Evolutionary conservation across 2,113 vertebrate genomes (phyloP), one percentile per base, ranked within the genome.

Genomic region (Cinclus mexicanus): DNA sequence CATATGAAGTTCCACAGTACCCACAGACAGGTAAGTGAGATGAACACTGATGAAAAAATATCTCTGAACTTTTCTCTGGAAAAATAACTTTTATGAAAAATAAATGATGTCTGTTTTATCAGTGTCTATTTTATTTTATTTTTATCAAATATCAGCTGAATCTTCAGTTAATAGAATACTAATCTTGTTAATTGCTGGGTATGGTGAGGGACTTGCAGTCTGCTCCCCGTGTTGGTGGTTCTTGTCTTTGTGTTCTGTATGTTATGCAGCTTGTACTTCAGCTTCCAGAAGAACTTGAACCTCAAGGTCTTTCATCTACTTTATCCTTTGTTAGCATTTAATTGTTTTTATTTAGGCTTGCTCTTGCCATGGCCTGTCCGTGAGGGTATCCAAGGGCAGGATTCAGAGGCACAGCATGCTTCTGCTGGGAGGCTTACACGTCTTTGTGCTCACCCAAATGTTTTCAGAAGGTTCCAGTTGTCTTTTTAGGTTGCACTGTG

Each of bases 1-100:
- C 98, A 4, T 99, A 98, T 28, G 98, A 99, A 87, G 94, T 98
- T 20, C 97, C 97, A 41, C 98, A 99, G 61, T 99, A 98, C 95
- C 98, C 98, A 2, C 97, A 98, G 84, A 96, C 98, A 97, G 98
- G 99, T 99, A 97, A 98, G 98, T 97, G 64, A 79, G 79, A 89
- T 50, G 24, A 90, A 12, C 25, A 10, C 21, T 25, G 65, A n/a
- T 33, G 67, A 9, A 70, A 39, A 74, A 55, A 29, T 11, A 70
- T 14, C 64, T 82, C 60, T 90, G 26, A 59, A 28, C 28, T 76
- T 82, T 80, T 46, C 24, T 79, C 49, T 61, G 41, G 46, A 47
- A 75, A 50, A 52, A n/a, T 42, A 42, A 17, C 22, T 61, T 41
- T 9, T 9, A 20, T 49, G 25, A 59, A 31, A 90, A 82, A 20